Conservation (phyloP, 2,113 vertebrate species). For the Aspidoscelis tigris region DNA sequence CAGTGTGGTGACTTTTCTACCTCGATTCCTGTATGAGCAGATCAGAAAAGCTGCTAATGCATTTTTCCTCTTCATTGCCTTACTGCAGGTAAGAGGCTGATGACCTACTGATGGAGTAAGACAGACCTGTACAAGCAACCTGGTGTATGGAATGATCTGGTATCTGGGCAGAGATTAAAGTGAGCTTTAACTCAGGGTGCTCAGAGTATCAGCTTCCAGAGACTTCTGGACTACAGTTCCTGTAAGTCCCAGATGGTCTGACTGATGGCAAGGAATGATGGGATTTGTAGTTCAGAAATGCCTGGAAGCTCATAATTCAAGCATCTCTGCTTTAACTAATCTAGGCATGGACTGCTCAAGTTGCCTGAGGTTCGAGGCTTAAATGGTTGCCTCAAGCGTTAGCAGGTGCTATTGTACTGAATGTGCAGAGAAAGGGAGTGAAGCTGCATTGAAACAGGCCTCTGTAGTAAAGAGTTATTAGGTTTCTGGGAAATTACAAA, state of each 20-base stretch:
- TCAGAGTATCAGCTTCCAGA: neutral
- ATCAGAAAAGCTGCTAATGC: constrained; percentile 97
- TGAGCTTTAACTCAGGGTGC: too few relatives aligned
- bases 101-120: neutral
- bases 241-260: neutral
- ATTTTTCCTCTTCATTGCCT: constrained; percentile 99
- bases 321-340: neutral
- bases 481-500: neutral
- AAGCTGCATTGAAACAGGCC: neutral
- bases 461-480: neutral
- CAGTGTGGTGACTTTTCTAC: constrained; percentile 95
- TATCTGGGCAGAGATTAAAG: too few relatives aligned
- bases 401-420: neutral
- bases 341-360: neutral
- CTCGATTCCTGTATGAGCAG: constrained; percentile 99
- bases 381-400: neutral
- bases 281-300: neutral
- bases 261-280: neutral
- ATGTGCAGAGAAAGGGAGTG: neutral
- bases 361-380: neutral
- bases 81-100: constrained; percentile 89
- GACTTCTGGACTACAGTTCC: neutral
- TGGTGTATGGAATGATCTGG: too few relatives aligned
- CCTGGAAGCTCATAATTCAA: neutral
- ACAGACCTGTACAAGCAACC: too few relatives aligned